phyloP scores from a whole-genome alignment of 2,797 vertebrate genomes.

The Spatula versicolor region DNA sequence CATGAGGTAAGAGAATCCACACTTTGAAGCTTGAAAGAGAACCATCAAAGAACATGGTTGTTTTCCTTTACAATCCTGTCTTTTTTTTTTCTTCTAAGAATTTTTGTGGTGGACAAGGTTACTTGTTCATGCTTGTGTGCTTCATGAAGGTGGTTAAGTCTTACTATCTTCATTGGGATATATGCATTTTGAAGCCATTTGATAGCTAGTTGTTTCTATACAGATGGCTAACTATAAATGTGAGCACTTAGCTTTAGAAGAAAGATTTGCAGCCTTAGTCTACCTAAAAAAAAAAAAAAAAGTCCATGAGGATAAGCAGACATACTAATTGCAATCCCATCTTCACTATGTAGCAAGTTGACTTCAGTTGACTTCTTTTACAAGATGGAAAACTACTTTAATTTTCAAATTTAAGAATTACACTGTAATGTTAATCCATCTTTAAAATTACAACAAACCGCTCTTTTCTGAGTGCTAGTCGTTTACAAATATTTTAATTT shows the following conservation, averaged over 20 bases:
- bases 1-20: neutral
- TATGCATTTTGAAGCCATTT: neutral
- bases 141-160: neutral
- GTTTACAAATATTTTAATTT: neutral
- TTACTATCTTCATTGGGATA: neutral
- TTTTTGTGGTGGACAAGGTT: neutral
- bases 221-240: neutral
- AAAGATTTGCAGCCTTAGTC: neutral
- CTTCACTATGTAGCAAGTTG: neutral
- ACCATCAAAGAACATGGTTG: rapidly evolving
- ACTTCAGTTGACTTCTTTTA: neutral
- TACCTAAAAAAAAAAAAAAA: neutral
- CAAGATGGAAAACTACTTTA: neutral
- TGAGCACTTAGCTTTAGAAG: neutral
- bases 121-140: neutral
- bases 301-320: neutral
- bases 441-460: neutral
- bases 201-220: neutral
- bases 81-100: neutral
- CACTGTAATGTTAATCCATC: neutral
- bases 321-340: neutral
- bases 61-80: neutral
- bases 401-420: neutral
- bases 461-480: neutral
- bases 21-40: neutral